These are phyloP conservation scores for Drosophila takahashii DNA, from an alignment of 1,140 invertebrate species.

Conservation along the genomic window DNA sequence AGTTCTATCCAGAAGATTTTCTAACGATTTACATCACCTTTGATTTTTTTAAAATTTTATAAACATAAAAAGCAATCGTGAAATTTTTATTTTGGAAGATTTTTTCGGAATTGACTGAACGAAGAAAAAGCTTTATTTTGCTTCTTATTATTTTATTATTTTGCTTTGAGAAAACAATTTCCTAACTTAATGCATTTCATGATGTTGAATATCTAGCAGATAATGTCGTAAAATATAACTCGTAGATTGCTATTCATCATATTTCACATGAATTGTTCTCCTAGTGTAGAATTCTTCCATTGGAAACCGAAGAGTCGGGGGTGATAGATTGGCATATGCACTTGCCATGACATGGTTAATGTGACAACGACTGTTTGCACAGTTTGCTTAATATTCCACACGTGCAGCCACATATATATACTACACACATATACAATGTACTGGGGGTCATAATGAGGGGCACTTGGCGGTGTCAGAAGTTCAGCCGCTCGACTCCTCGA, in stretches of 20 bases:
- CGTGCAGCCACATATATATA: constrained; percentile 37
- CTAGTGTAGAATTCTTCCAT: constrained; percentile 2
- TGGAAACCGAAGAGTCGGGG: constrained; percentile 1
- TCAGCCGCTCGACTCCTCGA: constrained; percentile 11
- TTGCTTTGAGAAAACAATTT: no score
- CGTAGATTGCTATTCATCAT: neutral
- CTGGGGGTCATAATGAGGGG: constrained; percentile 43
- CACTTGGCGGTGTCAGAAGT: constrained; percentile 42
- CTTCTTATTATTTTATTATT: no score
- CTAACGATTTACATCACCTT: no score
- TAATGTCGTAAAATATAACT: no score
- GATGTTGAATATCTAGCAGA: no score
- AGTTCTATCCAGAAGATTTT: no score
- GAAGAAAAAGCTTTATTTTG: no score
- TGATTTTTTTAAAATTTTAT: no score
- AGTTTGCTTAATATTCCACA: constrained; percentile 64
- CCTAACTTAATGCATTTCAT: no score
- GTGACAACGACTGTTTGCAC: constrained; percentile 55
- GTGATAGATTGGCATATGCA: constrained; percentile 49
- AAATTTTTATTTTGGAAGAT: no score
- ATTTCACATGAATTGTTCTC: neutral
- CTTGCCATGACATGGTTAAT: constrained; percentile 59
- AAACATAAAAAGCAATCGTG: no score
- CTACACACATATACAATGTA: constrained; percentile 5
- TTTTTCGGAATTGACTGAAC: no score